Base-by-base conservation (phyloP, 1,140 invertebrate species). In the Nasonia vitripennis region DNA sequence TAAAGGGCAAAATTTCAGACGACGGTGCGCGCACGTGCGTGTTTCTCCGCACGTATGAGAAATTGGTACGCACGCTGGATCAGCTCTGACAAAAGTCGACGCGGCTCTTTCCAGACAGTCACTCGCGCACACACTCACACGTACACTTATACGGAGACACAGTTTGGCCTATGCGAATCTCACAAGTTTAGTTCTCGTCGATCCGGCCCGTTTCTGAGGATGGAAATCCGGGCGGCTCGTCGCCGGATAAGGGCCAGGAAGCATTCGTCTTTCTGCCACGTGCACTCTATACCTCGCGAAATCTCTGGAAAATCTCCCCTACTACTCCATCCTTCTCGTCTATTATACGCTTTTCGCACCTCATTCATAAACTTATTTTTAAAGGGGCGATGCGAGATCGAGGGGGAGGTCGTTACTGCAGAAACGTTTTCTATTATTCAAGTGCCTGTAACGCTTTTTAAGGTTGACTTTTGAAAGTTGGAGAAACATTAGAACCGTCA, bases 181-280 rank as follows among this genome's bases (percentile, higher is more conserved):
- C 27, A 45, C 51, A 55, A 74, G 81, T 75, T 83, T 62, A 48
- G 70, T 73, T 83, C 34, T 37, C 45, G 31, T 41, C 74, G 27
- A 41, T 70, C 48, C 45, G 27, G n/a, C n/a, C 68, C n/a, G 23
- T 75, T 55, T 62, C 71, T 62, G 23, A n/a, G 27, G 48, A 62
- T 83, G 81, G 70, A 77, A 83, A 83, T 17, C 73, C 73, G 41
- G 51, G 12, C 17, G 67, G 37, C 34, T 67, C 62, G 67, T 84
- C 83, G 77, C 83, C 68, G 68, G 77, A 84, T 84, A 84, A 84
- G 74, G 83, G 77, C 74, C 75, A 45, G 34, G 37, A 71, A 68
- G 75, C 83, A 84, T 84, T 84, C 83, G 83, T 84, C 83, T 84
- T 84, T 67, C 79, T 82, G 85, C 75, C 85, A 83, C 78, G 14